These are phyloP conservation scores for Pachypanchax playfairii DNA, from an alignment of 2,113 vertebrate species.

Conservation along the genomic window DNA sequence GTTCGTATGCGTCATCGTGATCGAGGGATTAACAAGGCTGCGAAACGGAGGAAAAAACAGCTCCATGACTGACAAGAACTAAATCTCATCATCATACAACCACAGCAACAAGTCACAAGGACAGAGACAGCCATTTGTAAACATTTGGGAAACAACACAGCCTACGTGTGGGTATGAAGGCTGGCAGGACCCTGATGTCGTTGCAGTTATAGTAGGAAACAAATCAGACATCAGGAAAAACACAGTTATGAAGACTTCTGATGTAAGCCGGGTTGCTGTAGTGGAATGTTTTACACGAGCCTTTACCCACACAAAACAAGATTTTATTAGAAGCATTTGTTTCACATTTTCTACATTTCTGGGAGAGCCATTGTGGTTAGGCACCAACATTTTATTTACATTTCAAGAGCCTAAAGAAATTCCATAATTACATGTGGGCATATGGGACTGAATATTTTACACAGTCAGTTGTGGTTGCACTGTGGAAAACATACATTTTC, in stretches of 20 bases:
- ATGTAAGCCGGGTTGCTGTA: conserved; percentile 68
- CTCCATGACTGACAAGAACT: conserved; percentile 48
- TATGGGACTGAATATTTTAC: conserved; percentile 30
- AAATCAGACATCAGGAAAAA: conserved; percentile 58
- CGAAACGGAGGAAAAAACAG: conserved; percentile 33
- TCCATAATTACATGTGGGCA: conserved; percentile 44
- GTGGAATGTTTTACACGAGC: conserved; percentile 48
- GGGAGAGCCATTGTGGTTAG: conserved; percentile 41
- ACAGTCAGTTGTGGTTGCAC: conserved; percentile 16
- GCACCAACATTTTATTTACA: conserved; percentile 52
- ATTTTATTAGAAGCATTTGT: conserved; percentile 66
- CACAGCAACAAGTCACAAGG: conserved; percentile 58
- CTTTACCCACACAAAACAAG: conserved; percentile 31
- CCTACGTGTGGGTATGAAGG: conserved; percentile 28
- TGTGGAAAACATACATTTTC: conserved; percentile 30
- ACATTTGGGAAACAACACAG: conserved; percentile 48
- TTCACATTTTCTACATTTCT: conserved; percentile 63
- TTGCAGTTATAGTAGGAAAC: conserved; percentile 47
- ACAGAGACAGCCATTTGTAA: conserved; percentile 23
- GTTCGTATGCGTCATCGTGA: no score
- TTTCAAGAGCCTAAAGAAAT: conserved; percentile 45
- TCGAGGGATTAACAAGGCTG: conserved; percentile 1
- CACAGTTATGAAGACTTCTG: conserved; percentile 47
- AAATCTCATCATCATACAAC: conserved; percentile 51
- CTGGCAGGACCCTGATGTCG: conserved; percentile 19